Percentiles rank a stretch among this genome's conserved stretches.
Conservation (phyloP, 2,797 vertebrate species). For the Emydoidea blandingii region DNA sequence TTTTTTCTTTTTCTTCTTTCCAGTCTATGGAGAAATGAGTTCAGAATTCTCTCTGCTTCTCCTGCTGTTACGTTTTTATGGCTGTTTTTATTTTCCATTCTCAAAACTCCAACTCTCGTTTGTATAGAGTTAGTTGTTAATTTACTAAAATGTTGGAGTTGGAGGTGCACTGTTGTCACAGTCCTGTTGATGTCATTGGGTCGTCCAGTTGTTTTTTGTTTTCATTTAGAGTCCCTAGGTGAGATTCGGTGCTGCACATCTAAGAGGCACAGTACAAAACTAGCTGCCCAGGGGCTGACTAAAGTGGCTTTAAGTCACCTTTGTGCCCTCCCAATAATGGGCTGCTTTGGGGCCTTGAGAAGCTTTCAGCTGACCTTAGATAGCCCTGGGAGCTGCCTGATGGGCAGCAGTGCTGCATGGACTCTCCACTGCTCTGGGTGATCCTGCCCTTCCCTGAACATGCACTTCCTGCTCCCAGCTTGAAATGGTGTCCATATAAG, state of each 20-base stretch:
- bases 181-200: neutral
- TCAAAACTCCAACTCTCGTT: neutral
- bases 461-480: fast-evolving
- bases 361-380: neutral
- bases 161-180: neutral
- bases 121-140: neutral
- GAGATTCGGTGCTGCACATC: neutral
- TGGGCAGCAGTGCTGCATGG: neutral
- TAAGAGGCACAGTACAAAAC: neutral
- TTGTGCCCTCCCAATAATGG: neutral
- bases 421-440: neutral
- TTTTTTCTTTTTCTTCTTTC: no score
- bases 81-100: neutral
- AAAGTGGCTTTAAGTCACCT: neutral
- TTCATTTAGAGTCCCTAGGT: neutral
- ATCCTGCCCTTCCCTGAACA: neutral
- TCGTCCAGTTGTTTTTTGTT: neutral
- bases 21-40: neutral
- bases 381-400: neutral
- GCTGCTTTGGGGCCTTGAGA: neutral
- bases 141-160: neutral
- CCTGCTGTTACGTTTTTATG: neutral
- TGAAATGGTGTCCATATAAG: neutral
- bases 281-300: neutral
- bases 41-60: neutral